Evolutionary conservation across 1,140 invertebrate genomes (phyloP).

Genomic region (Penaeus indicus): DNA sequence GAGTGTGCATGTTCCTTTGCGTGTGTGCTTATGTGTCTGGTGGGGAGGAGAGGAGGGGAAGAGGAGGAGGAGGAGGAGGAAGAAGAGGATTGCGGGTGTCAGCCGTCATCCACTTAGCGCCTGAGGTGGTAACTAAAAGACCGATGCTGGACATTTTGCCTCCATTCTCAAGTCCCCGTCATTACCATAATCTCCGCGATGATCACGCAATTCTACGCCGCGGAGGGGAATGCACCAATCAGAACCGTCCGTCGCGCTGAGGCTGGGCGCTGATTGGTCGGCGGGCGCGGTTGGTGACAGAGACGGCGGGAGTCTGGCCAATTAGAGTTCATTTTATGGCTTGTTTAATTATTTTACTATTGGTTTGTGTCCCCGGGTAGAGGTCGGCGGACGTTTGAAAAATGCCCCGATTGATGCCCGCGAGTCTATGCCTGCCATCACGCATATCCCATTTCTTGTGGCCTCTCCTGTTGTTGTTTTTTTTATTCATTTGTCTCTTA

Average conservation of each 20-base stretch:
- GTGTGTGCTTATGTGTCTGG: not conserved
- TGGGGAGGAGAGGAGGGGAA: not conserved
- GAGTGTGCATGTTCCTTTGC: no score
- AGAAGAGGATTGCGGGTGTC: not conserved
- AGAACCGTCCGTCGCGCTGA: not conserved
- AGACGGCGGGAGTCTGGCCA: slow-evolving; percentile 1
- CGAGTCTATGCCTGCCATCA: not conserved
- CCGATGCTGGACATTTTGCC: slow-evolving; percentile 21
- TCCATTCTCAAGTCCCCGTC: slow-evolving; percentile 27
- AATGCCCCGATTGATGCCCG: not conserved
- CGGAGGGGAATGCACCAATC: not conserved
- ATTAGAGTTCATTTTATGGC: slow-evolving; percentile 37
- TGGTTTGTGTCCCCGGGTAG: slow-evolving; percentile 32
- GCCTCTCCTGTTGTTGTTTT: no score
- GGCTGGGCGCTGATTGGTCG: not conserved
- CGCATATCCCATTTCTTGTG: not conserved
- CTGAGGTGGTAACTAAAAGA: slow-evolving; percentile 25
- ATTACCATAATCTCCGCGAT: slow-evolving; percentile 33
- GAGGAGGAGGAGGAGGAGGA: not conserved
- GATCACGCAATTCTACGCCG: not conserved
- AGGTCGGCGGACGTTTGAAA: slow-evolving; percentile 40
- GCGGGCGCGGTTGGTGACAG: not conserved
- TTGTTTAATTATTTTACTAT: slow-evolving; percentile 51
- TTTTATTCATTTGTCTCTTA: no score
- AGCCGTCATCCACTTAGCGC: slow-evolving; percentile 8